These are phyloP conservation scores for Philaenus spumarius DNA, from an alignment of 1,140 invertebrate species.

Conservation along the genomic window DNA sequence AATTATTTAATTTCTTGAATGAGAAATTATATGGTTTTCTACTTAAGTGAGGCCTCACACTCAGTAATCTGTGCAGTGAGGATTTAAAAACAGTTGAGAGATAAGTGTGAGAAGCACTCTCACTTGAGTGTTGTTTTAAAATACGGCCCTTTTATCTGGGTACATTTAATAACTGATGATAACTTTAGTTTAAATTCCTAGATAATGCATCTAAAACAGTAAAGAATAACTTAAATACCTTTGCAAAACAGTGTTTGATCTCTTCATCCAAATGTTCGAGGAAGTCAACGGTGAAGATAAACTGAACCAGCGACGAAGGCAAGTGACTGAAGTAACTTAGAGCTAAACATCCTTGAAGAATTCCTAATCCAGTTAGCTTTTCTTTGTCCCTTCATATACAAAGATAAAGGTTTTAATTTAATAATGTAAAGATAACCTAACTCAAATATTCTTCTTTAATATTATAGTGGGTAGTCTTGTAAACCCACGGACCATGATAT, in stretches of 20 bases:
- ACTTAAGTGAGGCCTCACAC: too few species aligned
- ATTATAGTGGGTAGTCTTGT: background rate
- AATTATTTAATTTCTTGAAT: too few species aligned
- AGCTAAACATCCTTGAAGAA: conserved; percentile 31
- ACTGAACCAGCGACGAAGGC: conserved; percentile 26
- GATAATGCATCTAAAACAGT: background rate
- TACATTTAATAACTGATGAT: too few species aligned
- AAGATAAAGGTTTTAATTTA: background rate
- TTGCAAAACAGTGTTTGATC: conserved; percentile 27
- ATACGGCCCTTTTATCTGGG: too few species aligned
- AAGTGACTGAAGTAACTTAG: conserved; percentile 30
- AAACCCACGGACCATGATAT: too few species aligned
- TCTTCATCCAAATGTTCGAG: conserved; percentile 35
- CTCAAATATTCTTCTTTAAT: background rate
- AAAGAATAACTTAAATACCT: too few species aligned
- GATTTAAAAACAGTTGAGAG: too few species aligned
- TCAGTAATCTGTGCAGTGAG: too few species aligned
- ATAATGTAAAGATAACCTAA: background rate
- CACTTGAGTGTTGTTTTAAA: too few species aligned
- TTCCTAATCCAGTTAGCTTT: conserved; percentile 23
- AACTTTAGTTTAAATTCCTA: too few species aligned
- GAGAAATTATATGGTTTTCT: too few species aligned
- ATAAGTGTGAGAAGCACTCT: too few species aligned
- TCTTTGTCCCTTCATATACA: conserved; percentile 30
- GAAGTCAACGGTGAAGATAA: conserved; percentile 36